Evolutionary conservation across 2,797 vertebrate species (phyloP), one percentile per base, ranked within the genome.

Genomic region (Ptychadena robeensis): DNA sequence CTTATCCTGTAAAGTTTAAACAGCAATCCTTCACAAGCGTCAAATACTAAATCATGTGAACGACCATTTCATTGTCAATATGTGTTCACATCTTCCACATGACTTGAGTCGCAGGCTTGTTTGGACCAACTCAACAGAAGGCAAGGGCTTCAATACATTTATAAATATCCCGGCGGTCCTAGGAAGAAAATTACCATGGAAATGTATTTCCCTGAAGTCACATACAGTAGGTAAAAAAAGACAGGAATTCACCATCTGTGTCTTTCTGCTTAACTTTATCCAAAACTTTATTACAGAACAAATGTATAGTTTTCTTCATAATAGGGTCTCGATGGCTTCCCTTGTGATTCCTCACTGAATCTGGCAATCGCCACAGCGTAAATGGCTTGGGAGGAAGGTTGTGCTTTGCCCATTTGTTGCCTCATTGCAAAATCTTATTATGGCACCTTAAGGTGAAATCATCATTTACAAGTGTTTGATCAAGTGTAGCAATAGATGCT

Each of bases 321-420:
- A 71, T 76, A 76, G 76, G 75, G 66, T 44, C 66, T 66, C 73
- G 72, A 63, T 61, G 68, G 12, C 53, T 57, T 85, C 71, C 72
- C 72, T 30, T 37, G 83, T 80, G 83, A 40, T 76, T 73, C 61
- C 31, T 75, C 69, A 28, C 37, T 30, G 70, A 71, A 80, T 64
- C 34, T 57, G 5, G 28, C 57, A 76, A 85, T 64, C 63, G 35
- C 37, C 31, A 63, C 75, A 44, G 28, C 64, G 27, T 74, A 69
- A 75, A 70, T 80, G 77, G 65, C 28, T 76, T 44, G 72, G 66
- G 66, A 69, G 66, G 44, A 65, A 79, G 34, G 68, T 40, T 68
- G 31, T 38, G 59, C 70, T 80, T 57, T 71, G 78, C 78, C 83
- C 66, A 85, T 85, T 81, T 85, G 83, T 80, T 85, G 83, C 72